Evolutionary conservation across 2,888 invertebrate species (phyloP), one percentile per base, ranked within the genome.

Genomic region (Branchipolynoe longqiensis): DNA sequence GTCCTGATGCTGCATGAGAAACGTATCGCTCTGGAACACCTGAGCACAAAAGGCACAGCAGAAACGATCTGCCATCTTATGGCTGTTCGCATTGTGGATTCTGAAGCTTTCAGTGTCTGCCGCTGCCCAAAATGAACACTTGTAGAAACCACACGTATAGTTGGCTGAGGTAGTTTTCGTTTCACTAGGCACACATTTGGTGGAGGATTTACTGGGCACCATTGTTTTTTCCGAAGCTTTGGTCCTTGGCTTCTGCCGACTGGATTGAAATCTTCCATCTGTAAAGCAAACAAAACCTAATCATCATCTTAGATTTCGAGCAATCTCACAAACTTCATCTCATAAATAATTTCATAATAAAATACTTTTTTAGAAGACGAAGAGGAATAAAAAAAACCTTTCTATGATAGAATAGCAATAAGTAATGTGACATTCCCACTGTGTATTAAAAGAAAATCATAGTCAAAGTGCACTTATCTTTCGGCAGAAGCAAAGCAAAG

Each of bases 111-210:
- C 2, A 36, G 8, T 36, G 18, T 69, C 69, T 33, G 4, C 8
- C 1, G 36, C 14, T 4, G 14, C 38, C 33, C 38, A 69, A 25
- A 33, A 38, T 18, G 6, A 33, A 38, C 69, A 69, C n/a, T 14
- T 69, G 36, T 69, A 69, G 38, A 36, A 69, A n/a, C 22, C 36
- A n/a, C 69, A 69, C 14, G n/a, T n/a, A 38, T 69, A 69, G 48
- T 48, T 48, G 48, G 48, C 48, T 48, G 48, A 48, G 8, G 48
- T 48, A n/a, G n/a, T 33, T 36, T 69, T 69, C 0, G 36, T 38
- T 2, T 69, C 25, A 4, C n/a, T n/a, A n/a, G n/a, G n/a, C n/a
- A n/a, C n/a, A n/a, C n/a, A 48, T 48, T 8, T 8, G 8, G 48
- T 8, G 48, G 48, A 48, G 18, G 48, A 48, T 48, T 18, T 48